Percentiles rank a stretch among this genome's conserved stretches.
Conservation (phyloP, 2,113 vertebrate genomes). For the Chloropsis cyanopogon region DNA sequence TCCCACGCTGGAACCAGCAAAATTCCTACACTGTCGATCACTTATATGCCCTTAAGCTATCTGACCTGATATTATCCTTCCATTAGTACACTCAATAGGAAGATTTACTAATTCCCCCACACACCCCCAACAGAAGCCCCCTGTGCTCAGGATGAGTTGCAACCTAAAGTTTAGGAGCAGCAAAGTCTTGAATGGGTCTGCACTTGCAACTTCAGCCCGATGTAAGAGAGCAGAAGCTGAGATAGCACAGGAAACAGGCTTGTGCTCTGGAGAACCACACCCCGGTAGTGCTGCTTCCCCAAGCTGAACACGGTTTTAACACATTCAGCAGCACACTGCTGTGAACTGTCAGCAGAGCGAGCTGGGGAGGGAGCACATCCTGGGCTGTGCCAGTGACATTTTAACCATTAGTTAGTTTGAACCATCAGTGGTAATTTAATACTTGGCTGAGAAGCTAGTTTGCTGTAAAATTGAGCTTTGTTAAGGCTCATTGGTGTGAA, state of each 20-base stretch:
- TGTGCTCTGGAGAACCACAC: background rate
- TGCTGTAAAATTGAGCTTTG: background rate
- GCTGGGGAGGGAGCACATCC: background rate
- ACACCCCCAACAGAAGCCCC: no score
- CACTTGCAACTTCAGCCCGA: background rate
- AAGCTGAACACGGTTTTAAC: rapidly evolving
- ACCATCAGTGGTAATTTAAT: background rate
- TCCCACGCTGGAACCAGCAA: background rate
- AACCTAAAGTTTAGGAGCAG: background rate
- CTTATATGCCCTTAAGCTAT: background rate
- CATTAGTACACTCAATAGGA: background rate
- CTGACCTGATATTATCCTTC: background rate
- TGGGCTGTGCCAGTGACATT: background rate
- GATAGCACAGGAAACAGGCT: background rate
- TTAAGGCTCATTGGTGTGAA: background rate
- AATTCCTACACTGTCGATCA: background rate
- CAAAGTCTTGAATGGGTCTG: background rate
- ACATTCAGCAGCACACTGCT: background rate
- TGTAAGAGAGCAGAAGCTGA: background rate
- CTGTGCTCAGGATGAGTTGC: background rate
- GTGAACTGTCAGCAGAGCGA: rapidly evolving
- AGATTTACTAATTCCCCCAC: background rate
- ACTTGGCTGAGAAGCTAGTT: background rate
- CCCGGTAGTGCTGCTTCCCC: background rate
- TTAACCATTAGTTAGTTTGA: background rate